Evolutionary conservation across 2,888 invertebrate species (phyloP).

Genomic region (Cactoblastis cactorum): DNA sequence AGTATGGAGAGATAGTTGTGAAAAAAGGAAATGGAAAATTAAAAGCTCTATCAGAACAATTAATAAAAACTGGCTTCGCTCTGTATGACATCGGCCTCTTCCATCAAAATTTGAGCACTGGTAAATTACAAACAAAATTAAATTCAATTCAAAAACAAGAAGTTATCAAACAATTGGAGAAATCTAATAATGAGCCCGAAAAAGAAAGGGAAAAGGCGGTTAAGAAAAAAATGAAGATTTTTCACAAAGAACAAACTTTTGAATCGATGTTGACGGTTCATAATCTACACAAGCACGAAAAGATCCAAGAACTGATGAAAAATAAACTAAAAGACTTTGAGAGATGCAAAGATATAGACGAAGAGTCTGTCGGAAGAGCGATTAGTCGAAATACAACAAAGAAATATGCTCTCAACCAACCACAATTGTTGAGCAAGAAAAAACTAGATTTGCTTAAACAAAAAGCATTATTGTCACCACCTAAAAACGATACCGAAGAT

Average conservation of each 20-base stretch:
- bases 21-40: constrained; percentile 30
- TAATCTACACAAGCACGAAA: constrained; percentile 31
- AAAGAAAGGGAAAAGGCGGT: constrained; percentile 30
- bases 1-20: constrained; percentile 55
- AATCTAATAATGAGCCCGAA: constrained; percentile 25
- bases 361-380: constrained; percentile 42
- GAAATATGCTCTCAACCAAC: not conserved
- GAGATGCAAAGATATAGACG: constrained; percentile 47
- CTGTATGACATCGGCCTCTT: constrained; percentile 38
- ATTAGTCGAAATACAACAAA: constrained; percentile 7
- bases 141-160: constrained; percentile 25
- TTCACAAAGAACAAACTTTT: constrained; percentile 29
- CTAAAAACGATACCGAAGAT: constrained; percentile 17
- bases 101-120: constrained; percentile 34
- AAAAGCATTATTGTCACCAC: constrained; percentile 15
- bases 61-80: constrained; percentile 41
- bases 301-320: constrained; percentile 19
- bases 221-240: constrained; percentile 36
- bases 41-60: constrained; percentile 30
- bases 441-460: constrained; percentile 16
- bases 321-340: constrained; percentile 45
- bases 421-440: constrained; percentile 9
- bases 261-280: constrained; percentile 30
- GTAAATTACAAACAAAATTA: constrained; percentile 42
- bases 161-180: constrained; percentile 37